Evolutionary conservation across 2,113 vertebrate species (phyloP), one percentile per base, ranked within the genome.

Genomic region (Bagarius yarrelli): DNA sequence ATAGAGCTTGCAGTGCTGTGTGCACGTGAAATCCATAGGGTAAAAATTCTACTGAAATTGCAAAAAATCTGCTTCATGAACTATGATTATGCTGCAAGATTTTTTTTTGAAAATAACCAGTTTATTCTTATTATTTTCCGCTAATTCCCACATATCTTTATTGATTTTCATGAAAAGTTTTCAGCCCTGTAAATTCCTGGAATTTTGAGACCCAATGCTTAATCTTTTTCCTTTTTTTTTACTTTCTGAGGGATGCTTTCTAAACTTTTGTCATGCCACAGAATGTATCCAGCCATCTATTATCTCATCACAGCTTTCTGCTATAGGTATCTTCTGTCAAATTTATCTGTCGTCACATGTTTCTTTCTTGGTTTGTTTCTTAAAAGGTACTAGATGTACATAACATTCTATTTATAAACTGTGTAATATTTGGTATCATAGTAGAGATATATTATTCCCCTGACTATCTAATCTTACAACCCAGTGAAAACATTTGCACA

Each of bases 361-460:
- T 19, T 25, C 19, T 59, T 12, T 2, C 75, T 50, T 36, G 61
- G 40, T 85, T 60, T 27, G 57, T 55, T 83, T 80, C 61, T 32
- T 44, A 55, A 36, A 63, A 85, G 36, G 25, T 36, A 76, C 23
- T 53, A 60, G 36, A 69, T 70, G 40, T 69, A 52, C 40, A 82
- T 82, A 59, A 32, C 36, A 50, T 60, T 67, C 74, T 80, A 83
- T 83, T 85, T 85, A 73, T 80, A 83, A 76, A 34, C 30, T 5
- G 25, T 60, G 81, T 55, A 79, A 70, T 47, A 67, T 72, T 78
- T 52, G 60, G 27, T 57, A 64, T 50, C 52, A 13, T 5, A 57
- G 23, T 36, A 25, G 40, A 69, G 27, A 64, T 44, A 59, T 57
- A 72, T 53, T 70, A 70, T 59, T 18, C 52, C 36, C 25, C 57